Percentiles rank a stretch among this genome's conserved stretches.
Conservation (phyloP, 2,113 vertebrate species). For the Paraplagusia blochii region DNA sequence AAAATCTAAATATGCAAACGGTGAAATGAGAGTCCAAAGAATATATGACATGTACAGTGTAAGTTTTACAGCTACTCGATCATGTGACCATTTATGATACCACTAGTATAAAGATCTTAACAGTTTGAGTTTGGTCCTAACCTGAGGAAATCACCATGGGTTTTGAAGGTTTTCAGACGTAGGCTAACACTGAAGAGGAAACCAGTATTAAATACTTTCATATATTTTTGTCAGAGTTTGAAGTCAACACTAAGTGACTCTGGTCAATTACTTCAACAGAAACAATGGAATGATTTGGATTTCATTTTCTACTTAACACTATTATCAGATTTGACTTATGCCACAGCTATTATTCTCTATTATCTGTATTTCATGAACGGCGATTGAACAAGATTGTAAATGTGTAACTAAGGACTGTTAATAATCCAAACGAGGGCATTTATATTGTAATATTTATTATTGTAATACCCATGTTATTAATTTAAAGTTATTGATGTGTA, state of each 20-base stretch:
- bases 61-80: constrained; percentile 31
- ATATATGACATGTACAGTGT: constrained; percentile 42
- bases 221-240: constrained; percentile 32
- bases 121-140: constrained; percentile 25
- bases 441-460: constrained; percentile 78
- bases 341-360: constrained; percentile 27
- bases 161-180: no score
- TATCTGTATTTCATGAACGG: constrained; percentile 50
- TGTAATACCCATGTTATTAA: constrained; percentile 72
- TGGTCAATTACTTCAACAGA: constrained; percentile 9
- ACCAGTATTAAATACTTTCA: constrained; percentile 23
- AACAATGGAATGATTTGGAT: constrained; percentile 23
- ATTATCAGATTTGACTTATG: constrained; percentile 28
- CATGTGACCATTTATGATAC: constrained; percentile 30
- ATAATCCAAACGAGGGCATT: constrained; percentile 74
- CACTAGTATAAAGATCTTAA: constrained; percentile 21
- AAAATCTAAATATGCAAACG: constrained; percentile 64
- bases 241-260: constrained; percentile 33
- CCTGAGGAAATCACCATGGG: constrained; percentile 4
- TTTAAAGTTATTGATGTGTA: constrained; percentile 63
- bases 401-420: constrained; percentile 78
- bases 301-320: constrained; percentile 35
- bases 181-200: not conserved
- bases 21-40: constrained; percentile 55
- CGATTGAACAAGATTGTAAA: constrained; percentile 68